phyloP scores from a whole-genome alignment of 2,113 vertebrate species.

The Geococcyx californianus region DNA sequence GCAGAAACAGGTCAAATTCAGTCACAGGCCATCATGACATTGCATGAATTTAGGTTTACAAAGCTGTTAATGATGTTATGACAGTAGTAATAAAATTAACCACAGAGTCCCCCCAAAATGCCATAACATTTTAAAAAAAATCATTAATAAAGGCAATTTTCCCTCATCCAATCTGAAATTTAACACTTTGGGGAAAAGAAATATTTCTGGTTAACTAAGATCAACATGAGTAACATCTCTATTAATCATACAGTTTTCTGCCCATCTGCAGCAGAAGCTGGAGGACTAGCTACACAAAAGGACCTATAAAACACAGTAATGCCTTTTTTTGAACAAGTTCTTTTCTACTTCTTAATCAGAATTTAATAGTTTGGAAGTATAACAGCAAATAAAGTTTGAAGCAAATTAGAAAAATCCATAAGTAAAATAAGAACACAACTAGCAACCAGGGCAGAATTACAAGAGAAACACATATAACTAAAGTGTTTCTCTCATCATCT shows the following conservation, averaged over 20 bases:
- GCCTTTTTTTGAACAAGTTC: not conserved
- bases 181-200: not conserved
- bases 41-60: not conserved
- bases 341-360: not conserved
- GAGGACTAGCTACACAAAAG: not conserved
- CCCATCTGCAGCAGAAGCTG: not conserved
- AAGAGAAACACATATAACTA: not conserved
- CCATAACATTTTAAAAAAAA: not conserved
- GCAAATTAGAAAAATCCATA: not conserved
- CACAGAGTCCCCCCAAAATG: rapidly evolving
- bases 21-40: not conserved
- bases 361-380: not conserved
- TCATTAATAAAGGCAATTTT: not conserved
- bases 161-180: not conserved
- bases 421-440: not conserved
- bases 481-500: not conserved
- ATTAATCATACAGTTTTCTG: not conserved
- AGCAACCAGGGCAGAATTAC: not conserved
- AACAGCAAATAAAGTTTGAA: not conserved
- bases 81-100: not conserved
- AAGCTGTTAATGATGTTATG: not conserved
- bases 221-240: not conserved
- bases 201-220: not conserved
- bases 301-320: not conserved
- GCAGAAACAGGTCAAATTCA: not conserved